Evolutionary conservation across 1,140 invertebrate genomes (phyloP).

Genomic region (Globodera rostochiensis): DNA sequence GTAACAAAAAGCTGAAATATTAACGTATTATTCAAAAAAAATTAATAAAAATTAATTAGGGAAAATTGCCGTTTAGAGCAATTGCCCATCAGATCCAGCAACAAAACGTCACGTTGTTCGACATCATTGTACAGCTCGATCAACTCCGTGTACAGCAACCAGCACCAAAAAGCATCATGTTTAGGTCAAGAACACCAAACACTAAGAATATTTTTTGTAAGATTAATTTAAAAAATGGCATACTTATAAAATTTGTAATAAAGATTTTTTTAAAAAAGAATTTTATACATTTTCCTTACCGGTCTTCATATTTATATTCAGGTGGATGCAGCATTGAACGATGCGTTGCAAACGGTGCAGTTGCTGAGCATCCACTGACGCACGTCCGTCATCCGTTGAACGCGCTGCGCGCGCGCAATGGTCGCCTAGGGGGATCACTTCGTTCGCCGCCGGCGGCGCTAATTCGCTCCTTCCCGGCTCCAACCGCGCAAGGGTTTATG

Average conservation of each 20-base stretch:
- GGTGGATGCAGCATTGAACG: slow-evolving; percentile 9
- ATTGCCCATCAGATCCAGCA: neutral
- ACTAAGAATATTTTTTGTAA: too few species aligned
- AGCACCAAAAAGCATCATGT: neutral
- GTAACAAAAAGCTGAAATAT: too few species aligned
- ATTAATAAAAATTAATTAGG: neutral
- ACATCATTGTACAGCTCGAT: slow-evolving; percentile 28
- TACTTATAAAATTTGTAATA: too few species aligned
- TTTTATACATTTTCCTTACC: neutral
- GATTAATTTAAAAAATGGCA: too few species aligned
- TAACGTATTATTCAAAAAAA: neutral
- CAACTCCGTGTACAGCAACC: slow-evolving; percentile 8
- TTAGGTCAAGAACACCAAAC: neutral
- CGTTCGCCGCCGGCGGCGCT: slow-evolving; percentile 33
- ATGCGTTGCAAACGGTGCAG: neutral
- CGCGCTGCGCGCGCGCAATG: slow-evolving; percentile 36
- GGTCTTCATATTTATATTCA: neutral
- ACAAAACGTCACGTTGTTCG: slow-evolving; percentile 8
- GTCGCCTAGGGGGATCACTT: slow-evolving; percentile 46
- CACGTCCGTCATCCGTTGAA: neutral
- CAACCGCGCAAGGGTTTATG: slow-evolving; percentile 3
- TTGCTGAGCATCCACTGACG: neutral
- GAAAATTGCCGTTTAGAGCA: neutral
- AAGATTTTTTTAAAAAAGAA: too few species aligned
- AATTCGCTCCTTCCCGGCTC: slow-evolving; percentile 3